phyloP scores from a whole-genome alignment of 2,888 invertebrate genomes.

The Polietes domitor region DNA sequence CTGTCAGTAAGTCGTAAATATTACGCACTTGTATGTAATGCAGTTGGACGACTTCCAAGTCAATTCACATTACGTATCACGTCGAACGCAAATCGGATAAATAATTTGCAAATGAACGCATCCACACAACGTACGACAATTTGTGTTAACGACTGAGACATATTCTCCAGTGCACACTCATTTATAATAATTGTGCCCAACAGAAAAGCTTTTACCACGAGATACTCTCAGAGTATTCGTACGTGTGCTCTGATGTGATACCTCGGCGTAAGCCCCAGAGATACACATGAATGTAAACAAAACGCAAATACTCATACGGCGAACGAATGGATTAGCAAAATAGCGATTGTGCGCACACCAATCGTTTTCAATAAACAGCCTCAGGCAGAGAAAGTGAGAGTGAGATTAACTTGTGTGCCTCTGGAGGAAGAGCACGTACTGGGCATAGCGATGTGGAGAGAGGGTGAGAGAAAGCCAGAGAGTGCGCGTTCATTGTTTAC shows the following conservation, averaged over 20 bases:
- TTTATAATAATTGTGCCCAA: neutral
- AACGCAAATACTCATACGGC: too few species aligned
- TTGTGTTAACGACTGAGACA: neutral
- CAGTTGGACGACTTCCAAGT: too few species aligned
- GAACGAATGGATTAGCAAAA: too few species aligned
- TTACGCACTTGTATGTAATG: too few species aligned
- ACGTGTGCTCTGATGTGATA: neutral
- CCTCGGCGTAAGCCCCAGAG: too few species aligned
- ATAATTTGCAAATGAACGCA: too few species aligned
- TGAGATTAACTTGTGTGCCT: neutral
- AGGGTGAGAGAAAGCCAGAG: neutral
- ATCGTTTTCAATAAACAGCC: too few species aligned
- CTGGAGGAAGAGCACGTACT: neutral
- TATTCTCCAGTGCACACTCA: neutral
- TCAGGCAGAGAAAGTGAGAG: constrained; percentile 1
- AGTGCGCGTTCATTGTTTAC: constrained; percentile 34
- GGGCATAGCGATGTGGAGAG: neutral
- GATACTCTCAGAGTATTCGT: neutral
- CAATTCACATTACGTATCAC: too few species aligned
- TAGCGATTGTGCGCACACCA: too few species aligned
- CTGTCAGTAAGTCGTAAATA: too few species aligned
- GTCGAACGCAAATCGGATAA: too few species aligned
- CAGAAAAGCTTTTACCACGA: constrained; percentile 1
- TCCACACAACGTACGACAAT: neutral
- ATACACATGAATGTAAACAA: too few species aligned